phyloP scores from a whole-genome alignment of 2,113 vertebrate genomes.

The Sterna hirundo region DNA sequence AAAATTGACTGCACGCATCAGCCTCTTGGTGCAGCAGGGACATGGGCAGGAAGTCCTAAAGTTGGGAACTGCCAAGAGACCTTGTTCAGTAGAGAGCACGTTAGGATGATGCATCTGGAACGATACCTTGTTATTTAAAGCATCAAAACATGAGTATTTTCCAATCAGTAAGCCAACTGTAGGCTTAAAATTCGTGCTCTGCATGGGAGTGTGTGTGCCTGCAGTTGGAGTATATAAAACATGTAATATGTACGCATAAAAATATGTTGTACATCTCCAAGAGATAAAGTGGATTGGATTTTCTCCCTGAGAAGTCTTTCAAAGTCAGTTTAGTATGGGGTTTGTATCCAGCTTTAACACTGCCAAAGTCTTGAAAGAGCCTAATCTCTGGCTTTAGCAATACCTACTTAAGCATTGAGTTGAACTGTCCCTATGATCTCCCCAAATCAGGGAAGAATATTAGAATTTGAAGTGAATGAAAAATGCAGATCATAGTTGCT shows the following conservation, averaged over 20 bases:
- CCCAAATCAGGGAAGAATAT: background rate
- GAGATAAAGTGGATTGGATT: background rate
- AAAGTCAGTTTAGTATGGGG: background rate
- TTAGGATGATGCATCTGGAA: background rate
- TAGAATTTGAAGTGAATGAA: background rate
- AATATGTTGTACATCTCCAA: background rate
- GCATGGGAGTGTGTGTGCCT: background rate
- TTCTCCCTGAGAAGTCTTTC: background rate
- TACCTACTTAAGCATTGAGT: background rate
- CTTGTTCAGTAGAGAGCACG: background rate
- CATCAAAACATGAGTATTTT: background rate
- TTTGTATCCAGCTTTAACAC: background rate
- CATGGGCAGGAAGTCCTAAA: background rate
- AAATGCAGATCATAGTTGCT: background rate
- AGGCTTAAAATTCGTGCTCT: background rate
- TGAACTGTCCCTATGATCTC: background rate
- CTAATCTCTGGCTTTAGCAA: background rate
- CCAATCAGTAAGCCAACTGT: background rate
- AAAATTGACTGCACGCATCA: background rate
- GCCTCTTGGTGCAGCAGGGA: background rate
- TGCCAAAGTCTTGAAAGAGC: background rate
- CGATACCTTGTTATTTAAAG: background rate
- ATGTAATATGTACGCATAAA: fast-evolving
- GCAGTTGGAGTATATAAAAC: background rate
- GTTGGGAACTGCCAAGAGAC: background rate